These are phyloP conservation scores for Enteromius argenteus DNA, from an alignment of 2,797 vertebrate species.

Conservation along the genomic window DNA sequence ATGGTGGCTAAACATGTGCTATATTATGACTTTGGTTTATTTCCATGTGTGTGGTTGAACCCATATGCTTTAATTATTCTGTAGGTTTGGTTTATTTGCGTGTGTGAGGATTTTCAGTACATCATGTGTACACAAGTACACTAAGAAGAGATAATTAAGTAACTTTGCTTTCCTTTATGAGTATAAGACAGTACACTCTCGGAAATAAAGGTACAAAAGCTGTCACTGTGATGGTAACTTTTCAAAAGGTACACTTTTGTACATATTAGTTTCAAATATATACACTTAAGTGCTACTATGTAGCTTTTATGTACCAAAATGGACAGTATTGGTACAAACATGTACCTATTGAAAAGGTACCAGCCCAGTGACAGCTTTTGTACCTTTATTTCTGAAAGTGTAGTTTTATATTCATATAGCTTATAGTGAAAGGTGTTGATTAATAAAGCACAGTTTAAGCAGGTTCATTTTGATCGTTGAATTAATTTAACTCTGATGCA, in stretches of 20 bases:
- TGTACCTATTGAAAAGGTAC: no score
- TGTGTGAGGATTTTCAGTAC: constrained; percentile 49
- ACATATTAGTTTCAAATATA: no score
- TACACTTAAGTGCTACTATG: no score
- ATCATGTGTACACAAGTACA: constrained; percentile 3
- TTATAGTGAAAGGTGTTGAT: neutral
- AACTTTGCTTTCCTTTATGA: neutral
- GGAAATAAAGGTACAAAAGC: no score
- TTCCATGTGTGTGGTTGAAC: constrained; percentile 20
- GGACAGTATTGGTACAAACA: no score
- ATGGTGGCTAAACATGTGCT: constrained; percentile 26
- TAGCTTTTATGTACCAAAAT: no score
- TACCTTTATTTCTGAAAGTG: no score
- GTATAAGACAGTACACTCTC: neutral
- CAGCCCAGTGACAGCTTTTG: no score
- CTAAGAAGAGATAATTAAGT: constrained; percentile 9
- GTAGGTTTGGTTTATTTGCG: neutral
- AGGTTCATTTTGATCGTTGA: neutral
- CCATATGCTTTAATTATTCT: neutral
- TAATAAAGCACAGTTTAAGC: neutral
- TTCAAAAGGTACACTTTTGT: no score
- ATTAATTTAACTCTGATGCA: neutral
- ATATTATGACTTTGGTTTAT: constrained; percentile 26
- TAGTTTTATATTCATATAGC: neutral
- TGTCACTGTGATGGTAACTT: no score